Conservation (phyloP, 2,888 invertebrate species). For the Carpatolechia fugitivella region DNA sequence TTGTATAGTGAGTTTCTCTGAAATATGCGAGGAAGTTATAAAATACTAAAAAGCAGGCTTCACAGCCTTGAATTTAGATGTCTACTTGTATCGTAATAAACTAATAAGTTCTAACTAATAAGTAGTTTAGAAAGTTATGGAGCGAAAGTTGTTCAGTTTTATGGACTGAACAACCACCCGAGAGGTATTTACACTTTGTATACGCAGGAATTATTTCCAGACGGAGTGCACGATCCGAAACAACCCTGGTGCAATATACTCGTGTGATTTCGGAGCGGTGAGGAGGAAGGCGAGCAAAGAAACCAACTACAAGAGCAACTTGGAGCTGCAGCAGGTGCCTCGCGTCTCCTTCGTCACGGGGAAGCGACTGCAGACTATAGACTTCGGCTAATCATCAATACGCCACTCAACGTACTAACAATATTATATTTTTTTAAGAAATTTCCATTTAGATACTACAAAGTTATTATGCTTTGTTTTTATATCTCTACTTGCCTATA, state of each 20-base stretch:
- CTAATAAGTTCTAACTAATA: too few species aligned
- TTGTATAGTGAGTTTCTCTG: too few species aligned
- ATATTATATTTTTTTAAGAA: not conserved
- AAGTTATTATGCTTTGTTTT: too few species aligned
- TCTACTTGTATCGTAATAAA: too few species aligned
- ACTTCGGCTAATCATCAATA: constrained; percentile 57
- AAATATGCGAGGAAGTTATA: too few species aligned
- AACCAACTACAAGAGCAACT: constrained; percentile 53
- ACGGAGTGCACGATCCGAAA: constrained; percentile 75
- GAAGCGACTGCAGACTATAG: constrained; percentile 77
- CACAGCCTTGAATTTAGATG: too few species aligned
- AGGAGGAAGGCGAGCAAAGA: constrained; percentile 57
- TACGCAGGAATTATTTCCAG: constrained; percentile 62
- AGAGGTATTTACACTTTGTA: too few species aligned
- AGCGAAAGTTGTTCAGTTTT: too few species aligned
- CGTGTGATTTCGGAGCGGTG: constrained; percentile 75
- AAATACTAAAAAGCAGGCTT: too few species aligned
- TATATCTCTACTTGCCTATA: too few species aligned
- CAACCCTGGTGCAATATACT: constrained; percentile 77
- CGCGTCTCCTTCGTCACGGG: constrained; percentile 78
- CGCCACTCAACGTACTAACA: not conserved
- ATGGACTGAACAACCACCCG: too few species aligned
- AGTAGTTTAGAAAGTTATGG: too few species aligned
- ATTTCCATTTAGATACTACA: not conserved
- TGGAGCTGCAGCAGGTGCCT: constrained; percentile 63